phyloP scores from a whole-genome alignment of 1,140 invertebrate species.

The Eurosta solidaginis region DNA sequence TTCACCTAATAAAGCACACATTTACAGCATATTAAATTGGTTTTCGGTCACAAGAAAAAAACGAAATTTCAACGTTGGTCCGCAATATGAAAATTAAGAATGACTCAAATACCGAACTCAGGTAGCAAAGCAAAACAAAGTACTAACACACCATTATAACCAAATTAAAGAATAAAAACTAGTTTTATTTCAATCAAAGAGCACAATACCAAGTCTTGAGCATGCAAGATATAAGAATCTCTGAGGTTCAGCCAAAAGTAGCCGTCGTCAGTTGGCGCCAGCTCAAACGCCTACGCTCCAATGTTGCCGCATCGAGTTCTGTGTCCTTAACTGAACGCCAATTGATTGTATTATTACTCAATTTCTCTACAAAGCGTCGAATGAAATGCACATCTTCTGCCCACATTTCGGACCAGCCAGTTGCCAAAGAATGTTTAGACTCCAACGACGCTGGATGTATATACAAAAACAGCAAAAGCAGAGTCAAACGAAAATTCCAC shows the following conservation, averaged over 20 bases:
- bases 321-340: neutral
- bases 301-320: neutral
- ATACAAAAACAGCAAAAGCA: neutral
- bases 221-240: neutral
- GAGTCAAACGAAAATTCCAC: neutral
- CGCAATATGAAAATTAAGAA: too few species aligned
- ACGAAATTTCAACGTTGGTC: too few species aligned
- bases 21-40: too few species aligned
- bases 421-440: neutral
- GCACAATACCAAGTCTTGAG: neutral
- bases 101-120: too few species aligned
- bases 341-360: neutral
- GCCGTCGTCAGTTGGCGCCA: conserved; percentile 7
- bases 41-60: too few species aligned
- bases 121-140: too few species aligned
- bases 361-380: neutral
- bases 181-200: too few species aligned
- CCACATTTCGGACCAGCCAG: neutral
- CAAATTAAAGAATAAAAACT: too few species aligned
- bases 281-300: neutral
- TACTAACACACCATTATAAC: too few species aligned
- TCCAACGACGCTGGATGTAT: neutral
- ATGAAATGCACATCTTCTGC: neutral
- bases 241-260: neutral
- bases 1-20: too few species aligned